A percentile compares a stretch with the other conserved stretches of the same genome.
Evolutionary conservation across 35 echinoderm and acorn worm species (phyloP).

Genomic region (Diadema setosum): DNA sequence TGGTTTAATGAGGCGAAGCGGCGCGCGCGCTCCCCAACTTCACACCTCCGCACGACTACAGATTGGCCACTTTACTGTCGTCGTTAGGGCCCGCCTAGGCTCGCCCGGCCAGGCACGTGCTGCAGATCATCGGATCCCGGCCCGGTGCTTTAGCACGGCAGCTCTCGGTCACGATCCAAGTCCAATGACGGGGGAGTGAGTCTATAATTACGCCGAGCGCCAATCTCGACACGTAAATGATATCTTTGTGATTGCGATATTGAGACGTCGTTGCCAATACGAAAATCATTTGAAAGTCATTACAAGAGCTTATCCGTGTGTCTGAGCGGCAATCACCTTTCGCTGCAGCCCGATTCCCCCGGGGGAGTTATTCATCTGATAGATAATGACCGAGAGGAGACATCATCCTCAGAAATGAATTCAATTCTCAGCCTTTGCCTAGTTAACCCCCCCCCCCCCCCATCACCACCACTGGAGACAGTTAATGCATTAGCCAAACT

Average conservation of each 20-base stretch:
- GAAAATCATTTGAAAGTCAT: slow-evolving; percentile 25
- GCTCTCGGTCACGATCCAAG: neutral
- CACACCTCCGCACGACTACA: slow-evolving; percentile 9
- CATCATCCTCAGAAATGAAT: slow-evolving; percentile 7
- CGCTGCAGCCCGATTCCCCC: neutral
- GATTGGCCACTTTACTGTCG: slow-evolving; percentile 15
- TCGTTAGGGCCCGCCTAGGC: neutral
- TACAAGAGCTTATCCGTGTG: slow-evolving; percentile 16
- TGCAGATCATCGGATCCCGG: neutral
- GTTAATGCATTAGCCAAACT: no score
- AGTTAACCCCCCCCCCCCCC: neutral
- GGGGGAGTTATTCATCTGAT: neutral
- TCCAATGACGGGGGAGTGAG: neutral
- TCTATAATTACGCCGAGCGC: slow-evolving; percentile 1
- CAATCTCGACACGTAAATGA: slow-evolving; percentile 22
- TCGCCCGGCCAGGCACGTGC: neutral
- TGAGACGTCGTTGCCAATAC: slow-evolving; percentile 33
- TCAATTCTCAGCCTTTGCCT: neutral
- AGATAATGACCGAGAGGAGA: neutral
- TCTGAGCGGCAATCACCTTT: neutral
- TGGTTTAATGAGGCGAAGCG: slow-evolving; percentile 25
- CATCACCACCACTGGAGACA: no score
- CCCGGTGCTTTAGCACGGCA: neutral
- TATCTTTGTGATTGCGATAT: slow-evolving; percentile 24
- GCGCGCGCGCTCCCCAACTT: slow-evolving; percentile 14